Evolutionary conservation across 2,113 vertebrate species (phyloP).

Genomic region (Mola mola): DNA sequence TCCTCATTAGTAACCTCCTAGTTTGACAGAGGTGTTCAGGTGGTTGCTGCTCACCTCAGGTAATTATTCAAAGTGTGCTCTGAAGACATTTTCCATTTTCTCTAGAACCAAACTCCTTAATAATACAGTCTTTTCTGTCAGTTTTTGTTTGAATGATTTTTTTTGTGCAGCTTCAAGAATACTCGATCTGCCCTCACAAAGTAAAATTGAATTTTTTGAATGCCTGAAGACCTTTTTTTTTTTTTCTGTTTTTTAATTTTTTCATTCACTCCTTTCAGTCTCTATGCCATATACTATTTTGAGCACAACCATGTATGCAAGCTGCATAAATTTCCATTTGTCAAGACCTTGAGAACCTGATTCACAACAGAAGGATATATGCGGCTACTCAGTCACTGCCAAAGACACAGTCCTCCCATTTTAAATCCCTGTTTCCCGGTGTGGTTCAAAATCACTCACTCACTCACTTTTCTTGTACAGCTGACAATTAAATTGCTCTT

Average conservation of each 20-base stretch:
- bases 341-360: background rate
- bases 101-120: slow-evolving; percentile 16
- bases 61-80: slow-evolving; percentile 57
- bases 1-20: slow-evolving; percentile 60
- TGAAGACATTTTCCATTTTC: slow-evolving; percentile 45
- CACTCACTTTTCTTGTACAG: too few species aligned
- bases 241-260: too few species aligned
- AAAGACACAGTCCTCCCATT: too few species aligned
- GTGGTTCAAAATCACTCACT: background rate
- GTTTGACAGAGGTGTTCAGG: slow-evolving; percentile 62
- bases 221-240: too few species aligned
- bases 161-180: slow-evolving; percentile 9
- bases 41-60: slow-evolving; percentile 55
- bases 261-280: too few species aligned
- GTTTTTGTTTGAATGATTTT: slow-evolving; percentile 24
- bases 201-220: background rate
- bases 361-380: background rate
- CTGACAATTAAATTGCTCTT: background rate
- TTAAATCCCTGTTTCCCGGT: background rate
- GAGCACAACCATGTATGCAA: background rate
- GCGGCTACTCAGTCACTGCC: background rate
- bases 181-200: background rate
- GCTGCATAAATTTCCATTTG: too few species aligned
- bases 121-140: slow-evolving; percentile 11
- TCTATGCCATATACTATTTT: too few species aligned